These are phyloP conservation scores for Hormaphis cornu DNA, from an alignment of 1,140 invertebrate genomes.

Conservation along the genomic window DNA sequence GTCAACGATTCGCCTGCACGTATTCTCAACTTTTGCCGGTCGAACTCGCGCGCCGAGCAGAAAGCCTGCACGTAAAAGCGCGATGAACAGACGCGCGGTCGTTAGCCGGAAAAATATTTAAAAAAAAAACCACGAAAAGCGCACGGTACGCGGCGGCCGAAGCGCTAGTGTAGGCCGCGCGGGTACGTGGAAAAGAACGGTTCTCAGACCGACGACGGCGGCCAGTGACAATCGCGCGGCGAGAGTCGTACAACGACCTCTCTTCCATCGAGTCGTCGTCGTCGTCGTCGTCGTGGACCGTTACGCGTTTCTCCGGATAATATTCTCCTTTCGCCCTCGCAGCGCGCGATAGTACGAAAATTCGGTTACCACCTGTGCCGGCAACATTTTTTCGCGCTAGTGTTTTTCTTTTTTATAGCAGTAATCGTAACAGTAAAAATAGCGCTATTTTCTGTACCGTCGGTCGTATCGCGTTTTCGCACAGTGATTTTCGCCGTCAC, in stretches of 20 bases:
- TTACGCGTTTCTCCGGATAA: not conserved
- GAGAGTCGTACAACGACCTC: slow-evolving; percentile 3
- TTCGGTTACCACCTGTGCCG: not conserved
- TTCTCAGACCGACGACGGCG: slow-evolving; percentile 16
- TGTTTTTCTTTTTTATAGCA: not conserved
- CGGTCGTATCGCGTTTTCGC: too few relatives aligned
- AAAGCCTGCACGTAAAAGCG: too few relatives aligned
- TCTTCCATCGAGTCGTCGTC: not conserved
- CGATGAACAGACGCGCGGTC: too few relatives aligned
- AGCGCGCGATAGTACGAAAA: not conserved
- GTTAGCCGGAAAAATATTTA: slow-evolving; percentile 1
- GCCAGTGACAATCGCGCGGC: slow-evolving; percentile 5
- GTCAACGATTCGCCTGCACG: too few relatives aligned
- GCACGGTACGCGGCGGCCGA: not conserved
- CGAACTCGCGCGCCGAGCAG: too few relatives aligned
- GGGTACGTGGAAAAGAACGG: slow-evolving; percentile 25
- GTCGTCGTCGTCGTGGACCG: not conserved
- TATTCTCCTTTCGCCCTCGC: not conserved
- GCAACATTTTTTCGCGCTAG: not conserved
- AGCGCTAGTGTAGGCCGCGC: slow-evolving; percentile 23
- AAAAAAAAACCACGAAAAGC: not conserved
- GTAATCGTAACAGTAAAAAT: too few relatives aligned
- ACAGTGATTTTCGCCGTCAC: too few relatives aligned
- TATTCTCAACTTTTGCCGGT: too few relatives aligned
- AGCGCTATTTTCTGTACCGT: too few relatives aligned